Conservation (phyloP, 37 sponge, comb jelly and placozoan species). For the Ephydatia muelleri region DNA sequence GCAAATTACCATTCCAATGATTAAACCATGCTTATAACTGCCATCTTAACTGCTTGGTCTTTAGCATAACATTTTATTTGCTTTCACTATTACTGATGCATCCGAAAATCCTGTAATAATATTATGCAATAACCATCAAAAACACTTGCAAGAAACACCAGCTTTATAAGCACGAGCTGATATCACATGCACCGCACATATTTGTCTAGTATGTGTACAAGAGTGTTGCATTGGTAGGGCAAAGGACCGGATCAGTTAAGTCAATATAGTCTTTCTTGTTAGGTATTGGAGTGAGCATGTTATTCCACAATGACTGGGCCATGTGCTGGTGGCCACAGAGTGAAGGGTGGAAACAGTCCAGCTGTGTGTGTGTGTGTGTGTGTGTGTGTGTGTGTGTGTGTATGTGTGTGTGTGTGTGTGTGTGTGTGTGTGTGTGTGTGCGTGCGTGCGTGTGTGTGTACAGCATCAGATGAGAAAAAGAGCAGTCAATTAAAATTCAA, state of each 20-base stretch:
- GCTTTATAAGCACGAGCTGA: too few species aligned
- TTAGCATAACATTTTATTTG: too few species aligned
- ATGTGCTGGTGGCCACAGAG: conserved; percentile 67
- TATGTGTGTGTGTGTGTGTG: not conserved
- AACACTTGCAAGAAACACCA: too few species aligned
- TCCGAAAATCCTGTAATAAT: too few species aligned
- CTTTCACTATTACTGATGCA: too few species aligned
- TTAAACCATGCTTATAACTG: too few species aligned
- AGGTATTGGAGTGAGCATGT: conserved; percentile 77
- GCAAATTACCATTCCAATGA: too few species aligned
- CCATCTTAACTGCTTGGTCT: too few species aligned
- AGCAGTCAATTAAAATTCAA: too few species aligned
- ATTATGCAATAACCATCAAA: too few species aligned
- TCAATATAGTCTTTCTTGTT: conserved; percentile 62
- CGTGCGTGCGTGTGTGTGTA: not conserved
- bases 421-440: not conserved
- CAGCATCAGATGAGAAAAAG: too few species aligned
- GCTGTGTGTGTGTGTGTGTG: conserved; percentile 29
- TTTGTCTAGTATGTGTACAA: conserved; percentile 74
- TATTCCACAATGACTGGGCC: conserved; percentile 86
- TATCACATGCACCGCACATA: too few species aligned
- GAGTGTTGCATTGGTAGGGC: conserved; percentile 70
- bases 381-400: not conserved
- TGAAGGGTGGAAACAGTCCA: conserved; percentile 90
- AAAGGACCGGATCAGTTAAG: conserved; percentile 37